Evolutionary conservation across 1,140 invertebrate genomes (phyloP).

Genomic region (Tenebrio molitor): DNA sequence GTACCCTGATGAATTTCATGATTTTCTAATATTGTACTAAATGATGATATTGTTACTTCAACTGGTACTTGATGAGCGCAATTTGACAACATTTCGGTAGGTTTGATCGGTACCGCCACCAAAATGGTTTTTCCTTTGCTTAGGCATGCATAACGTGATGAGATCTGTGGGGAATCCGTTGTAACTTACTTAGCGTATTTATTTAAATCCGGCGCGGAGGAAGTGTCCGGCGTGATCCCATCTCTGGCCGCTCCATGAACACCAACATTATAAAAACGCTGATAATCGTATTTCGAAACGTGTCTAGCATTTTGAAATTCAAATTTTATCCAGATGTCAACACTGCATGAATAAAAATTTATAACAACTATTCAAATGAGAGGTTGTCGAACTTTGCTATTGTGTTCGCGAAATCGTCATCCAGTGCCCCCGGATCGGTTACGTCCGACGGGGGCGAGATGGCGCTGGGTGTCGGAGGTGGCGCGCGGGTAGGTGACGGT

Average conservation of each 20-base stretch:
- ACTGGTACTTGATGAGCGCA: no score
- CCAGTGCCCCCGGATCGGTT: not conserved
- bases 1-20: no score
- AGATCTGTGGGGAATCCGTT: slow-evolving; percentile 14
- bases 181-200: slow-evolving; percentile 29
- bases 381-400: slow-evolving; percentile 29
- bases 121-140: no score
- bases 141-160: slow-evolving; percentile 35
- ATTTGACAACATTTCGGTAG: no score
- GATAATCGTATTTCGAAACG: slow-evolving; percentile 44
- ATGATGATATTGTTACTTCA: no score
- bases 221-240: not conserved
- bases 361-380: slow-evolving; percentile 35
- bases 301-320: slow-evolving; percentile 45
- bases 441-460: not conserved
- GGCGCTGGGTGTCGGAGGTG: not conserved
- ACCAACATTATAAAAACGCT: slow-evolving; percentile 36
- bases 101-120: no score
- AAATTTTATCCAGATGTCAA: slow-evolving; percentile 44
- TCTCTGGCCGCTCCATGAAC: slow-evolving; percentile 10
- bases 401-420: not conserved
- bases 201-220: slow-evolving; percentile 22
- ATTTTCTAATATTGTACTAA: no score
- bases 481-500: not conserved
- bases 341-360: slow-evolving; percentile 44